These are phyloP conservation scores for Epinotia nisella DNA, from an alignment of 2,888 invertebrate species.

Conservation along the genomic window DNA sequence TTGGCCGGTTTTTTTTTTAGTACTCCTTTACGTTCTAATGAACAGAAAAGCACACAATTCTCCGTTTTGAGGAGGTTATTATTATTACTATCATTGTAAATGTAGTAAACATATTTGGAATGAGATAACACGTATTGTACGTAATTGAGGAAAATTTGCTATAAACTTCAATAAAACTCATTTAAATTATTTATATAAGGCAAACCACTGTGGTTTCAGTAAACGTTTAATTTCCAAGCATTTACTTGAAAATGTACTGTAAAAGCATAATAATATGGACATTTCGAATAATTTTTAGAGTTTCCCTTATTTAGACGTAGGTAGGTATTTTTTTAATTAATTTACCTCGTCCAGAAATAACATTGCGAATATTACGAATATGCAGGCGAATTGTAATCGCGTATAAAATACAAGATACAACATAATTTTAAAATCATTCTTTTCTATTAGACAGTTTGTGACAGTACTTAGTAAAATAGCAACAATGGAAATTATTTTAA, in stretches of 20 bases:
- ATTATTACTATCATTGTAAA: background rate
- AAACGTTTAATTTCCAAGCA: background rate
- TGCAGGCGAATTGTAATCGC: too few species aligned
- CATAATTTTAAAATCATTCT: too few species aligned
- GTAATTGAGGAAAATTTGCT: background rate
- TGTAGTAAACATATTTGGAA: background rate
- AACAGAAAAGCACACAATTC: too few species aligned
- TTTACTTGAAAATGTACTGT: background rate
- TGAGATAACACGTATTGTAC: background rate
- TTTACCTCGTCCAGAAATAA: background rate
- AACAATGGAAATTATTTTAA: background rate
- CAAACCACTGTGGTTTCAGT: background rate
- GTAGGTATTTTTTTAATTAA: too few species aligned
- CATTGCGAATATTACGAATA: too few species aligned
- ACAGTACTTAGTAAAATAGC: background rate
- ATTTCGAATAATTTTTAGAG: background rate
- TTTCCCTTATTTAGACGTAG: background rate
- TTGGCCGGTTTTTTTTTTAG: too few species aligned
- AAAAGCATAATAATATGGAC: background rate
- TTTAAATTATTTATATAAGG: constrained; percentile 1
- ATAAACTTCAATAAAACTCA: background rate
- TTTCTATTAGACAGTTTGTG: too few species aligned
- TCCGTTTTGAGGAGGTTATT: background rate
- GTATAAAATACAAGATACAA: too few species aligned
- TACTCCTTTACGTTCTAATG: too few species aligned